Conservation (phyloP, 2,888 invertebrate genomes). For the Drosophila diplacantha region DNA sequence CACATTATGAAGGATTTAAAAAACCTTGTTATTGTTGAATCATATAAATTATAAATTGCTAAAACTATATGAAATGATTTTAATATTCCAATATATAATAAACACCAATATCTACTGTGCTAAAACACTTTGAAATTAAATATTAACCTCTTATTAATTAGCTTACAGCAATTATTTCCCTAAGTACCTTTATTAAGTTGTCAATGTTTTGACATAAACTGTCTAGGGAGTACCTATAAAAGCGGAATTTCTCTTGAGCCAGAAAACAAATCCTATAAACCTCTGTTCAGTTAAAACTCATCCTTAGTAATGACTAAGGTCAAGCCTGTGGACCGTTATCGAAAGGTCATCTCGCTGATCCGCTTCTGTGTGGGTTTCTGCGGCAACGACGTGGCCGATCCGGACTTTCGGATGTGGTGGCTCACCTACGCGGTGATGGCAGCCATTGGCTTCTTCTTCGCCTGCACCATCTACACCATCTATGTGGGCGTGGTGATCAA, state of each 20-base stretch:
- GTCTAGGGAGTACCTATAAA: constrained; percentile 24
- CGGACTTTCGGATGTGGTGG: constrained; percentile 44
- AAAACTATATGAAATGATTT: background rate
- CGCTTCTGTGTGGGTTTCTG: constrained; percentile 43
- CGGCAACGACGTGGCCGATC: constrained; percentile 52
- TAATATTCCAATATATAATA: too few relatives aligned
- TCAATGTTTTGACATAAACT: constrained; percentile 52
- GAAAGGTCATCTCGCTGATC: constrained; percentile 36
- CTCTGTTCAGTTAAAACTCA: background rate
- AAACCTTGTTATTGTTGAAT: background rate
- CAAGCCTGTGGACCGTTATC: constrained; percentile 31
- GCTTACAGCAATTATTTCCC: background rate
- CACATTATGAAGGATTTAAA: background rate
- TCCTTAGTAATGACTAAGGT: constrained; percentile 2
- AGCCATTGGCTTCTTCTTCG: constrained; percentile 38
- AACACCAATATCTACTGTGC: background rate
- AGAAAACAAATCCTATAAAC: background rate
- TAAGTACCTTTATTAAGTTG: constrained; percentile 37
- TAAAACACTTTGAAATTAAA: background rate
- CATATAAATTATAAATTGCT: background rate
- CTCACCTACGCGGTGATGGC: constrained; percentile 48
- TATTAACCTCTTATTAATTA: background rate
- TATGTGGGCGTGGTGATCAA: constrained; percentile 52
- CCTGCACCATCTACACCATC: constrained; percentile 57
- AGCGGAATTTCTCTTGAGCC: background rate